Base-by-base conservation (phyloP, 2,888 invertebrate species). In the Rotaria magnacalcarata region DNA sequence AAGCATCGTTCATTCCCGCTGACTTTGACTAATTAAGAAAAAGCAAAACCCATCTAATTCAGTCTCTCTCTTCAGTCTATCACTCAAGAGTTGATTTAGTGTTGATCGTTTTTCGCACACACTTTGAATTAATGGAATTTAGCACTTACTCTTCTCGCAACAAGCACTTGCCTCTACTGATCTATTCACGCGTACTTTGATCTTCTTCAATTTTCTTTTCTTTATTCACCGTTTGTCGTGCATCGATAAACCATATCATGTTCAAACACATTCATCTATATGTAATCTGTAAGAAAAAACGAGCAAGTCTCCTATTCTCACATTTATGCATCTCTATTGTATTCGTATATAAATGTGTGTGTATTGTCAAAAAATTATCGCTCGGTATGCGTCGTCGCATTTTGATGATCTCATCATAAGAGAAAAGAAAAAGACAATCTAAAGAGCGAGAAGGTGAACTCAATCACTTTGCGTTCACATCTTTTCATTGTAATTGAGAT, bases 111-210 rank as follows among this genome's bases (percentile, higher is more conserved):
- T 67, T 67, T 67, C 67, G 24, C 67, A 67, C 67, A 67, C 7
- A 67, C 67, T 67, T 67, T 67, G 67, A 67, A 34, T 67, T 67
- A 67, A 67, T 67, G 67, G 67, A 67, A 67, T 67, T 67, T 67
- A 67, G 34, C 67, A 67, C 67, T 67, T 67, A 19, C 34, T 67
- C 27, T 27, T 27, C 34, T 34, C 34, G 67, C 8, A 14, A 5
- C 10, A 34, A 67, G 67, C 24, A 16, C 19, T 67, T 67, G 27
- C 34, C 27, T 67, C 11, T 27, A 67, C 67, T 67, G 67, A 67
- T 67, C 67, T 34, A 34, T 67, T 67, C 27, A 67, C 19, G 34
- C 19, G 34, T 67, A 67, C 67, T 67, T 67, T 67, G 67, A 67
- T 67, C 67, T 34, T 67, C 67, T 67, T 67, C 67, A 67, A 67